Evolutionary conservation across 1,140 invertebrate species (phyloP).

Genomic region (Semibalanus balanoides): DNA sequence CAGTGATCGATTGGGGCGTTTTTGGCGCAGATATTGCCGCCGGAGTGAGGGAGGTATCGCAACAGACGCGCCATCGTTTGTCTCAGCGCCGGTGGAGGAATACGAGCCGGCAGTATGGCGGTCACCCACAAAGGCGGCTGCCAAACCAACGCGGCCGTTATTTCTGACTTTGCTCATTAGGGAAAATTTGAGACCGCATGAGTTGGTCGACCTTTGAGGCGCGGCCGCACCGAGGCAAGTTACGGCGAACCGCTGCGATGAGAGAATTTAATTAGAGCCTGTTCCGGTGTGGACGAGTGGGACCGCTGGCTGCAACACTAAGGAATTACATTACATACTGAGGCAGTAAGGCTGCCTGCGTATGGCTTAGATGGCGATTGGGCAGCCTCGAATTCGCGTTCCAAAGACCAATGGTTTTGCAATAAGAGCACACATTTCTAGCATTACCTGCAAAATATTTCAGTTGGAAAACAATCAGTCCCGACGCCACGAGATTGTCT

Average conservation of each 20-base stretch:
- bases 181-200: neutral
- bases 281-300: neutral
- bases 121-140: neutral
- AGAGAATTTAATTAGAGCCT: neutral
- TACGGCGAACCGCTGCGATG: neutral
- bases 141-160: neutral
- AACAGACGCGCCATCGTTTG: no score
- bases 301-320: neutral
- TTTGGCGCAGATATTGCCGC: neutral
- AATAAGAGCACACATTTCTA: no score
- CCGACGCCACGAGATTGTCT: no score
- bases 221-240: neutral
- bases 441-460: no score
- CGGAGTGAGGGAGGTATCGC: no score
- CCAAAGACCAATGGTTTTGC: no score
- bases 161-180: neutral
- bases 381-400: no score
- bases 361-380: no score
- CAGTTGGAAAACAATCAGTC: no score
- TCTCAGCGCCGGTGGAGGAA: no score
- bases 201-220: neutral
- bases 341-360: no score
- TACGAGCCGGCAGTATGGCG: neutral
- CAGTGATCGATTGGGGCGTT: neutral
- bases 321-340: no score